These are phyloP conservation scores for Zapus hudsonius DNA, from an alignment of 2,113 vertebrate species.

Conservation along the genomic window DNA sequence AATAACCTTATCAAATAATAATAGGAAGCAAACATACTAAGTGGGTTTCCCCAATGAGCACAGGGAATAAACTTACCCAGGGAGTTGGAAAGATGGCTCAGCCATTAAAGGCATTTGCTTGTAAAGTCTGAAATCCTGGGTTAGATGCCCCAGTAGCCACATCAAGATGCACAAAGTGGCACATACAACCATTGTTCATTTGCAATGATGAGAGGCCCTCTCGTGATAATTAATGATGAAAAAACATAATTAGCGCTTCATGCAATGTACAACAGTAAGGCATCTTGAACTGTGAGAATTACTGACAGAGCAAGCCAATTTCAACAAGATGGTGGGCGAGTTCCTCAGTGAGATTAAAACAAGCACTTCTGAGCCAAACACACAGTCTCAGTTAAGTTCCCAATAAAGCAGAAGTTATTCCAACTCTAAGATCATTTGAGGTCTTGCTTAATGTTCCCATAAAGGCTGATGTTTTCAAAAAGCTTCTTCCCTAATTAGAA, in stretches of 20 bases:
- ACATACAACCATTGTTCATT: too few species aligned
- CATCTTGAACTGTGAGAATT: neutral
- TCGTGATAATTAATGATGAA: neutral
- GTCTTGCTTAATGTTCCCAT: neutral
- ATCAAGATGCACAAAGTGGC: too few species aligned
- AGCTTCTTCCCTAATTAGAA: neutral
- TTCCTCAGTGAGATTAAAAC: neutral
- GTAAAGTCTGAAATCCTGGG: too few species aligned
- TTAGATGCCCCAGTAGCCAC: too few species aligned
- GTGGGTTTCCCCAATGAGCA: neutral
- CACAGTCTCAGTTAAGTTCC: neutral
- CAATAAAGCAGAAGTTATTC: neutral
- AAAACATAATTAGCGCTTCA: neutral
- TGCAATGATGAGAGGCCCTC: too few species aligned
- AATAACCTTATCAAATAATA: neutral
- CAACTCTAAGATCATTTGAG: slow-evolving; percentile 1
- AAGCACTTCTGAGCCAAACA: neutral
- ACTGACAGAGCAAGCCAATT: neutral
- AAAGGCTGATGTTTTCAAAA: neutral
- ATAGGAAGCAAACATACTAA: neutral
- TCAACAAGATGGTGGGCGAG: neutral
- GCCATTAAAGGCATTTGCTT: too few species aligned
- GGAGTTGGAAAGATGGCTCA: too few species aligned
- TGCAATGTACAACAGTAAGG: neutral
- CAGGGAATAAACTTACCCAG: neutral